Conservation (phyloP, 2,113 vertebrate species). For the Centropus unirufus region DNA sequence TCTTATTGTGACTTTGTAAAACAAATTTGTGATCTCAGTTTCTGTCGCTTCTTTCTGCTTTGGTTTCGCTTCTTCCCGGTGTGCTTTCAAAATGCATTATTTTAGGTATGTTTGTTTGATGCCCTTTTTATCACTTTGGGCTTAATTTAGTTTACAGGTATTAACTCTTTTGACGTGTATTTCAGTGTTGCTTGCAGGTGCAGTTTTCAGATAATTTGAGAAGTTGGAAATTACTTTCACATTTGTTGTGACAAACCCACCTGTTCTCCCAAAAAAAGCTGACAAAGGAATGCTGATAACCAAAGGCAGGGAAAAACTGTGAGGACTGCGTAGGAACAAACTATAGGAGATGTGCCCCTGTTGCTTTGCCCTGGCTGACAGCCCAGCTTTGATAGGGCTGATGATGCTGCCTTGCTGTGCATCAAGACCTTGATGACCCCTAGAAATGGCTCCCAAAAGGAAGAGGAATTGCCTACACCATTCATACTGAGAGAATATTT, state of each 20-base stretch:
- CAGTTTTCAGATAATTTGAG: neutral
- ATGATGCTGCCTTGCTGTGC: neutral
- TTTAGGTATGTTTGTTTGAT: neutral
- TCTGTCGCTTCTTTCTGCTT: slow-evolving; percentile 37
- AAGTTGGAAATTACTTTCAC: neutral
- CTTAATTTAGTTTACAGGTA: neutral
- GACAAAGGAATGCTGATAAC: neutral
- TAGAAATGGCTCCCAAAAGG: neutral
- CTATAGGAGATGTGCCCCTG: neutral
- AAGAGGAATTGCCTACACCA: neutral
- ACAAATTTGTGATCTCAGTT: slow-evolving; percentile 25
- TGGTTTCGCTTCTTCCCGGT: neutral
- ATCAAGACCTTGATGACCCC: neutral
- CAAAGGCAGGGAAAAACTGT: neutral
- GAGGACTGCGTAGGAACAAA: fast-evolving
- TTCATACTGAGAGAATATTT: slow-evolving; percentile 15
- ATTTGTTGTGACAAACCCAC: neutral
- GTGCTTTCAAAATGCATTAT: neutral
- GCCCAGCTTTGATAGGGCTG: neutral
- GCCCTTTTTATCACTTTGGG: neutral
- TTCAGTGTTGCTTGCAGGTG: neutral
- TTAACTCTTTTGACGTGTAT: neutral
- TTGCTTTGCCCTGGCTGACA: neutral
- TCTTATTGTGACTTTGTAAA: slow-evolving; percentile 69
- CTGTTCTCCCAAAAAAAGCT: neutral